phyloP scores from a whole-genome alignment of 2,113 vertebrate genomes.

The Zosterops lateralis region DNA sequence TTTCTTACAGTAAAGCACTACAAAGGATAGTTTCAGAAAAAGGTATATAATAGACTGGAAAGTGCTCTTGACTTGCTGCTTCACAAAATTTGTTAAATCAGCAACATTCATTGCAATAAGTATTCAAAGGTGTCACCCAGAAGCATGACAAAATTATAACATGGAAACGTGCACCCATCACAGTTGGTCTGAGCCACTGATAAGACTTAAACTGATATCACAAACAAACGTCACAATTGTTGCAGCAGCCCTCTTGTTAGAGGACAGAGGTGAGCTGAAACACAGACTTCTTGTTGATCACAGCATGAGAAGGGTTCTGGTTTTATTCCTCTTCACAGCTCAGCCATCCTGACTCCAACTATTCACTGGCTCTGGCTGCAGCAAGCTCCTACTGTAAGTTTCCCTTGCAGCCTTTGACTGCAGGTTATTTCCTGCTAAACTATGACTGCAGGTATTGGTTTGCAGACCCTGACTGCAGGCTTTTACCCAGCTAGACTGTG shows the following conservation, averaged over 20 bases:
- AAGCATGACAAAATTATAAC: constrained; percentile 28
- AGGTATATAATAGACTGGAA: not conserved
- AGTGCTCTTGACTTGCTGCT: not conserved
- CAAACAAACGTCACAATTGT: not conserved
- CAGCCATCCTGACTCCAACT: not conserved
- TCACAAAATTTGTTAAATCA: constrained; percentile 36
- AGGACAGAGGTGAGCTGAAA: not conserved
- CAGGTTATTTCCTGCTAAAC: not conserved
- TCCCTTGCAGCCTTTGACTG: not conserved
- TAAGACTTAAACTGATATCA: constrained; percentile 46
- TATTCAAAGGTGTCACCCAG: constrained; percentile 25
- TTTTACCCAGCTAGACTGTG: not conserved
- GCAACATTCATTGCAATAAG: constrained; percentile 15
- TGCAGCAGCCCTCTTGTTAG: not conserved
- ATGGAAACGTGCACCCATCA: constrained; percentile 49
- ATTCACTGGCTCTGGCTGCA: not conserved
- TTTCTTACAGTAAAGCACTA: not conserved
- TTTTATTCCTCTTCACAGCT: not conserved
- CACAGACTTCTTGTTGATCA: not conserved
- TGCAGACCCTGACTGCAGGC: not conserved
- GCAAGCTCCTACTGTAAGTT: not conserved
- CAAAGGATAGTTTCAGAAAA: not conserved
- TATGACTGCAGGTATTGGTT: not conserved
- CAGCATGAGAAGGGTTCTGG: not conserved
- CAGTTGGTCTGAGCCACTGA: constrained; percentile 23